Evolutionary conservation across 2,888 invertebrate species (phyloP).

Genomic region (Epinotia brunnichana): DNA sequence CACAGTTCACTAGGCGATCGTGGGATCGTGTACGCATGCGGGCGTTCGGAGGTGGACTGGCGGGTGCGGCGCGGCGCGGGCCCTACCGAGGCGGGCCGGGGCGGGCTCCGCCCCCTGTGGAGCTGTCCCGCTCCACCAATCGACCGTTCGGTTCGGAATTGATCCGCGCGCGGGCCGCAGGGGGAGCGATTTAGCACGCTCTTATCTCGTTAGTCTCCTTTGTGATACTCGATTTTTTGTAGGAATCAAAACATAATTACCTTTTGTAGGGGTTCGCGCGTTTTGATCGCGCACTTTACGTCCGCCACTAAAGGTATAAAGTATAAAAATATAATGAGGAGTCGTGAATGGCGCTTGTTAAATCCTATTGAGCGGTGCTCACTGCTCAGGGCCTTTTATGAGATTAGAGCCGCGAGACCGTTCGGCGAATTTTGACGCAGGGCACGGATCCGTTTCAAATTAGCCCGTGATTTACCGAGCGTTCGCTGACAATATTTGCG

Average conservation of each 20-base stretch:
- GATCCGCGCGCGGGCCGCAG: slow-evolving; percentile 77
- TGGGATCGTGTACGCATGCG: slow-evolving; percentile 81
- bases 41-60: slow-evolving; percentile 80
- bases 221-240: slow-evolving; percentile 82
- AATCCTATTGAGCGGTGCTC: slow-evolving; percentile 80
- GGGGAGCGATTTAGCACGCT: slow-evolving; percentile 83
- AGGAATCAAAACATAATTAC: slow-evolving; percentile 84
- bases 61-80: slow-evolving; percentile 57
- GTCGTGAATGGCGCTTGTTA: slow-evolving; percentile 81
- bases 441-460: slow-evolving; percentile 79
- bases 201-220: slow-evolving; percentile 84
- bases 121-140: slow-evolving; percentile 77
- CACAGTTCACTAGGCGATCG: slow-evolving; percentile 73
- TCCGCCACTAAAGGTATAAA: slow-evolving; percentile 75
- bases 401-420: slow-evolving; percentile 69
- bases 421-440: slow-evolving; percentile 64
- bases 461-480: slow-evolving; percentile 76
- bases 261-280: slow-evolving; percentile 83
- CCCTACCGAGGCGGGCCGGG: slow-evolving; percentile 60
- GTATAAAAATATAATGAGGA: slow-evolving; percentile 84
- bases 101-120: slow-evolving; percentile 52
- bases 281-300: slow-evolving; percentile 83
- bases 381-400: slow-evolving; percentile 71
- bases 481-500: slow-evolving; percentile 65
- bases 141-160: slow-evolving; percentile 75